Evolutionary conservation across 2,888 invertebrate genomes (phyloP).

Genomic region (Biston stratarius): DNA sequence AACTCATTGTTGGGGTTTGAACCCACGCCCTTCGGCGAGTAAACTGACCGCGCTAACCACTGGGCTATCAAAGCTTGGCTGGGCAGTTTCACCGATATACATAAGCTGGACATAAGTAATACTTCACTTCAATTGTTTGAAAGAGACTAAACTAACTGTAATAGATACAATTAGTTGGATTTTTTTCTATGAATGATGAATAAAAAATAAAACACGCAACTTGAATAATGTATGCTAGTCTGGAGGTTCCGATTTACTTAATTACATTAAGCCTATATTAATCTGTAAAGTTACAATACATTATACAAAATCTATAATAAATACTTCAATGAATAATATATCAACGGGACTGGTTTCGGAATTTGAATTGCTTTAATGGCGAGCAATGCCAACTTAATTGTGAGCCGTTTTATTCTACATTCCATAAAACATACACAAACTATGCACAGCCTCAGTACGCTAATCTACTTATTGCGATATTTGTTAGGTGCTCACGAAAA

Average conservation of each 20-base stretch:
- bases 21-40: too few relatives aligned
- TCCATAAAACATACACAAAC: not conserved
- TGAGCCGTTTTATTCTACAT: slow-evolving; percentile 8
- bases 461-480: not conserved
- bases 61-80: too few relatives aligned
- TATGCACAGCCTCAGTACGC: not conserved
- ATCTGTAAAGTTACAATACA: not conserved
- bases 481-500: too few relatives aligned
- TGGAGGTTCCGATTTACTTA: not conserved
- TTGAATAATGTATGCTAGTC: not conserved
- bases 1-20: too few relatives aligned
- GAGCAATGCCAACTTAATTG: slow-evolving; percentile 3
- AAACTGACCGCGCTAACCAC: too few relatives aligned
- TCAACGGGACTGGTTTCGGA: slow-evolving; percentile 7
- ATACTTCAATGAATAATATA: slow-evolving; percentile 12
- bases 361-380: slow-evolving; percentile 24
- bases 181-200: too few relatives aligned
- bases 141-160: too few relatives aligned
- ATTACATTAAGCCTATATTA: not conserved
- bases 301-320: not conserved
- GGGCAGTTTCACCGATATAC: too few relatives aligned
- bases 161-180: too few relatives aligned
- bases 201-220: not conserved
- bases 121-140: too few relatives aligned
- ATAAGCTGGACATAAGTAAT: too few relatives aligned